Evolutionary conservation across 2,113 vertebrate species (phyloP).

Genomic region (Xyliphius kryptos): DNA sequence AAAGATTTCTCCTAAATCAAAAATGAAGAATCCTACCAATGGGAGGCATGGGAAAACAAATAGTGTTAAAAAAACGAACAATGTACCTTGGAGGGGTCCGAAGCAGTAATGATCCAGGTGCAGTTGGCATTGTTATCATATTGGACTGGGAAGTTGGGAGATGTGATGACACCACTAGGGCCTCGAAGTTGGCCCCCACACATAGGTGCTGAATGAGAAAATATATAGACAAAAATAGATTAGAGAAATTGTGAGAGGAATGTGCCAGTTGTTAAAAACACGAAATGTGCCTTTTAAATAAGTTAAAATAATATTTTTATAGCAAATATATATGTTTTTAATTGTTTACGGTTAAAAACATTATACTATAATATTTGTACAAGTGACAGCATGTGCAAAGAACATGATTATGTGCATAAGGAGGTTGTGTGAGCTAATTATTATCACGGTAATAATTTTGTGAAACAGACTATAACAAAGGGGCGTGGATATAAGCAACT

Average conservation of each 20-base stretch:
- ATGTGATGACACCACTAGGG: constrained; percentile 86
- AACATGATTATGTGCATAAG: too few relatives aligned
- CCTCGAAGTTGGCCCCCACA: constrained; percentile 86
- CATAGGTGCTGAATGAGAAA: constrained; percentile 77
- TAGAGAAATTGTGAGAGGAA: neutral
- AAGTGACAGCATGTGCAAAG: too few relatives aligned
- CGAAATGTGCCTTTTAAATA: too few relatives aligned
- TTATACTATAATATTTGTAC: too few relatives aligned
- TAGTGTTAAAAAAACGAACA: neutral
- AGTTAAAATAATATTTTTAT: too few relatives aligned
- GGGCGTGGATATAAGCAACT: too few relatives aligned
- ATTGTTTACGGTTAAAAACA: too few relatives aligned
- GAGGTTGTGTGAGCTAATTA: too few relatives aligned
- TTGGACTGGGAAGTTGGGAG: constrained; percentile 94
- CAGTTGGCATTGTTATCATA: constrained; percentile 98
- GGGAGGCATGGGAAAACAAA: neutral
- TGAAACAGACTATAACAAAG: too few relatives aligned
- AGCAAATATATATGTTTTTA: too few relatives aligned
- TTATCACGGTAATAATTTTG: too few relatives aligned
- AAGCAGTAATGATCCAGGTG: constrained; percentile 93
- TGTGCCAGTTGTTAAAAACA: neutral
- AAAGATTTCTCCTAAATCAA: neutral
- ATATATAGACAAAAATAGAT: neutral
- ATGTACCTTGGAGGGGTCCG: constrained; percentile 85
- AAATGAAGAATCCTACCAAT: neutral